A percentile compares a stretch with the other conserved stretches of the same genome.
Conservation (phyloP, 2,797 vertebrate genomes). For the Acipenser transmontanus region DNA sequence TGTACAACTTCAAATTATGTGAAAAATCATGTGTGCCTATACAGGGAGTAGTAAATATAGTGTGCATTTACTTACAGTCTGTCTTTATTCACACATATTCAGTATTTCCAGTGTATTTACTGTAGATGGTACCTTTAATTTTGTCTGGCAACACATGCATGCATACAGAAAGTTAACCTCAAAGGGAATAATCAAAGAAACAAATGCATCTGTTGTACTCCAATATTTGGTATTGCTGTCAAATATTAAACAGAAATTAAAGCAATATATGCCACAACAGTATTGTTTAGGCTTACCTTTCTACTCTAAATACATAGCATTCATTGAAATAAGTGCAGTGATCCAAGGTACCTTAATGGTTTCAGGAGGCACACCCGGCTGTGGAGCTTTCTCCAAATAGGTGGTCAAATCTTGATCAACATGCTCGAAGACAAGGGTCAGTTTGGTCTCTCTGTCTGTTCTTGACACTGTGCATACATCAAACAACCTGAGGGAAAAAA, state of each 20-base stretch:
- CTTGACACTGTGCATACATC: slow-evolving; percentile 95
- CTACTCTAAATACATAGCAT: neutral
- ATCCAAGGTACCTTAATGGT: slow-evolving; percentile 83
- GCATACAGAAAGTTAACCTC: no score
- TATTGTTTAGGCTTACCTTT: neutral
- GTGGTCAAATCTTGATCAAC: slow-evolving; percentile 98
- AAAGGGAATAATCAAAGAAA: no score
- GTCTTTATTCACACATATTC: no score
- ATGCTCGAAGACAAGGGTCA: slow-evolving; percentile 96
- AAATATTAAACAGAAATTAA: neutral
- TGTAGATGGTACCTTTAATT: no score
- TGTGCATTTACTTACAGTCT: no score
- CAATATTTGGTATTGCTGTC: neutral
- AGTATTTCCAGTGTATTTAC: no score
- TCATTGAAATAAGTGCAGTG: neutral
- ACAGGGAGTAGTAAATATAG: no score
- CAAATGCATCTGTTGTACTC: slow-evolving; percentile 30
- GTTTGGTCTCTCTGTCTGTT: slow-evolving; percentile 92
- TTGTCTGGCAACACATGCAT: no score
- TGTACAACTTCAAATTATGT: no score
- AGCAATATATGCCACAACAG: neutral
- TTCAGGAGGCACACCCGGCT: slow-evolving; percentile 90
- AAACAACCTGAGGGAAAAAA: slow-evolving; percentile 72
- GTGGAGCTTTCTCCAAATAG: slow-evolving; percentile 94
- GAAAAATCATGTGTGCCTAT: no score